Evolutionary conservation across 2,797 vertebrate genomes (phyloP), one percentile per base, ranked within the genome.

Genomic region (Zenarchopterus dispar): DNA sequence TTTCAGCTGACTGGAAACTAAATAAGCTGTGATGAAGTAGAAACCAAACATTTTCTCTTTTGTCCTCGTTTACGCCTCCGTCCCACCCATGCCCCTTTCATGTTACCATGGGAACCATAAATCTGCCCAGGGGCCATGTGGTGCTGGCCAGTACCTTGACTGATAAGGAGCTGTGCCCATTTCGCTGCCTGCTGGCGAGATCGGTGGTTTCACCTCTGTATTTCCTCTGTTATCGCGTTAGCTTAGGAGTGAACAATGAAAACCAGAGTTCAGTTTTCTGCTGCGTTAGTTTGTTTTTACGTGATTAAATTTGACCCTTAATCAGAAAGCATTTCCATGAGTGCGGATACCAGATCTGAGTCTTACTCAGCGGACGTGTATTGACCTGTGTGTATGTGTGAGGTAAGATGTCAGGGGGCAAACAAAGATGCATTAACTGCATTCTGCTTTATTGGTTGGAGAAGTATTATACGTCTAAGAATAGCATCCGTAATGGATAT

Each of bases 71-170:
- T 26, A 45, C 44, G 39, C 28, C 17, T n/a, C n/a, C n/a, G n/a
- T n/a, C 8, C 31, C 59, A 17, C 48, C 36, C 5, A 11, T 18
- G n/a, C 54, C 8, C 8, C n/a, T 7, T 17, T 28, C 49, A 36
- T 31, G 50, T 77, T 72, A 31, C 75, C 50, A 59, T 69, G 53
- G 55, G 33, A 62, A 75, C 59, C 53, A 44, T 18, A 18, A 59
- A 31, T 6, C 42, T 33, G n/a, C 53, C 15, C 4, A 2, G 4
- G 4, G 33, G 43, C 9, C 45, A 43, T 50, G 26, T 49, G 71
- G 15, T 46, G 16, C 3, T 8, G 2, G 17, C 84, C 76, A 69
- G 80, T 82, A 70, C 21, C 47, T 56, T 22, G 58, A 77, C 84
- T 73, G 51, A 80, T 87, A 33, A 49, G 28, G 31, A 45, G 46